Evolutionary conservation across 2,888 invertebrate species (phyloP).

Genomic region (Lycophotia porphyrea): DNA sequence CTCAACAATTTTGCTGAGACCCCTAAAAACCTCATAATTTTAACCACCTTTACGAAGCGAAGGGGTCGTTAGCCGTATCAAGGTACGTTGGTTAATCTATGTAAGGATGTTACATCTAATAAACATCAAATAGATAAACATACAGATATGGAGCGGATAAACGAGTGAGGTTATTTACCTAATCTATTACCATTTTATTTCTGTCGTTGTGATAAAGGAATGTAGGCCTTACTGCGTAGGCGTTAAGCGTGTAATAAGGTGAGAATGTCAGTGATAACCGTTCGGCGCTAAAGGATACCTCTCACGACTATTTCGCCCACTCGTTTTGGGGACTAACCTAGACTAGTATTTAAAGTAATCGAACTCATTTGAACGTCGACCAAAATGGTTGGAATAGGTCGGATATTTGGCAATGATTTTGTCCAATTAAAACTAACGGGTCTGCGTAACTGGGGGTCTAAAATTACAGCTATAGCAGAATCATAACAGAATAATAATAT

Average conservation of each 20-base stretch:
- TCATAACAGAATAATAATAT: too few relatives aligned
- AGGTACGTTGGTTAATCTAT: conserved; percentile 62
- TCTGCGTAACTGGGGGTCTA: neutral
- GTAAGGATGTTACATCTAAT: conserved; percentile 73
- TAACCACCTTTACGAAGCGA: conserved; percentile 32
- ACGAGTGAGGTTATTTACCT: conserved; percentile 72
- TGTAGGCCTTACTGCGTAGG: conserved; percentile 58
- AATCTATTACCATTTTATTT: conserved; percentile 67
- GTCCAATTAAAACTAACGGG: conserved; percentile 21
- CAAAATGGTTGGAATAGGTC: conserved; percentile 15
- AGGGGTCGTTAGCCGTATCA: conserved; percentile 37
- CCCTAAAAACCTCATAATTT: conserved; percentile 50
- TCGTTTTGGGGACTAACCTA: conserved; percentile 66
- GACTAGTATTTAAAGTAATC: conserved; percentile 70
- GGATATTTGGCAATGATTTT: conserved; percentile 19
- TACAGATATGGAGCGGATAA: conserved; percentile 75
- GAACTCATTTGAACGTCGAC: conserved; percentile 61
- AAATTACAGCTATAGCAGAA: too few relatives aligned
- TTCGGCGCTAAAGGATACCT: conserved; percentile 73
- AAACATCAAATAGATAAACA: conserved; percentile 76
- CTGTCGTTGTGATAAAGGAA: conserved; percentile 49
- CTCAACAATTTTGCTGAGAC: conserved; percentile 59
- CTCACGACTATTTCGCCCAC: conserved; percentile 81
- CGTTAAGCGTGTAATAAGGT: conserved; percentile 56
- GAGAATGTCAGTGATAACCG: conserved; percentile 61